Evolutionary conservation across 2,797 vertebrate genomes (phyloP).

Genomic region (Silurus aristotelis): DNA sequence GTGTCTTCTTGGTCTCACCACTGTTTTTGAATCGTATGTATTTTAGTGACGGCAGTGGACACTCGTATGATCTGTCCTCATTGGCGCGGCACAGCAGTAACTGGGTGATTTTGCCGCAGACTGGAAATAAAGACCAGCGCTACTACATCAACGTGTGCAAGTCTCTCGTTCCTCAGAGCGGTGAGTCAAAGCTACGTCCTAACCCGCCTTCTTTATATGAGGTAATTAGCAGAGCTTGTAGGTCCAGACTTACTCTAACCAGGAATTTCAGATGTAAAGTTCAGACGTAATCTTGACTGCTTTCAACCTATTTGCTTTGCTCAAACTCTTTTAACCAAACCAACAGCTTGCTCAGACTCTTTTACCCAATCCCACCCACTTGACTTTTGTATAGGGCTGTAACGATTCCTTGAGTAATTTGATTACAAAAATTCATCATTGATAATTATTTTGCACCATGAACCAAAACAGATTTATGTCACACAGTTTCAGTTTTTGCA

Average conservation of each 20-base stretch:
- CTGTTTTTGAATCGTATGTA: background rate
- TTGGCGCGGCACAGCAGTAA: conserved; percentile 82
- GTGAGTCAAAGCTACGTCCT: conserved; percentile 61
- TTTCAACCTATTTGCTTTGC: too few species aligned
- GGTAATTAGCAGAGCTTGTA: background rate
- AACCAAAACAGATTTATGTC: too few species aligned
- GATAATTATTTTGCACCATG: too few species aligned
- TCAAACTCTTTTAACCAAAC: too few species aligned
- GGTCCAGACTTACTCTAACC: background rate
- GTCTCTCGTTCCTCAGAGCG: conserved; percentile 81
- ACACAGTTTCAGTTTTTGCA: too few species aligned
- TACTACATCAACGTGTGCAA: conserved; percentile 94
- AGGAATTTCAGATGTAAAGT: background rate
- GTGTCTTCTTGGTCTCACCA: background rate
- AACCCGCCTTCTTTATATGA: too few species aligned
- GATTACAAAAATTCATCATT: too few species aligned
- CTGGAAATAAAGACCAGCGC: conserved; percentile 60
- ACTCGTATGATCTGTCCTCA: conserved; percentile 87
- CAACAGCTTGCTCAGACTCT: too few species aligned
- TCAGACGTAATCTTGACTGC: too few species aligned
- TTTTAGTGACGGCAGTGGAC: conserved; percentile 80
- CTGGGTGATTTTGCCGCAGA: conserved; percentile 79
- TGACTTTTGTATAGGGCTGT: too few species aligned
- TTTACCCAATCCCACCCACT: too few species aligned
- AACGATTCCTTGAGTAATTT: too few species aligned